phyloP scores from a whole-genome alignment of 2,797 vertebrate species.

The Squalus acanthias region DNA sequence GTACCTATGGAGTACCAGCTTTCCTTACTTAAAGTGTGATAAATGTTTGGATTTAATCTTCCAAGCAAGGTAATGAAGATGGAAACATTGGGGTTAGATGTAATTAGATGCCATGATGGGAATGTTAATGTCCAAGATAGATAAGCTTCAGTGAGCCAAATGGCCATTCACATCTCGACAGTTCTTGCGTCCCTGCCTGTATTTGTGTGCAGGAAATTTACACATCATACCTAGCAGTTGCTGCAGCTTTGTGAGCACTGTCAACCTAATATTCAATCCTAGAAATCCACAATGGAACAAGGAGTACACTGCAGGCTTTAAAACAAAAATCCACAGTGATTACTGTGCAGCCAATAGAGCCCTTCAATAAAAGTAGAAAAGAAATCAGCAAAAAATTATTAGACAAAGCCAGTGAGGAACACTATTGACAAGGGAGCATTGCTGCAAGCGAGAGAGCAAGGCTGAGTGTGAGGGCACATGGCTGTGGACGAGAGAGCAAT shows the following conservation, averaged over 20 bases:
- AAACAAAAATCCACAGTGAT: neutral
- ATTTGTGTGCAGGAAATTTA: too few relatives aligned
- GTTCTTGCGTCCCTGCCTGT: too few relatives aligned
- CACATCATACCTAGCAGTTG: neutral
- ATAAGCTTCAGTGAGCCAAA: neutral
- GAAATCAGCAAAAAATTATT: neutral
- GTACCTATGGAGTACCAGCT: neutral
- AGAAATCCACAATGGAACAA: neutral
- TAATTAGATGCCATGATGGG: neutral
- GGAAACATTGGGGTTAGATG: neutral
- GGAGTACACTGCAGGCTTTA: neutral
- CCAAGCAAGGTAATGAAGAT: neutral
- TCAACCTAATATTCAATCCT: neutral
- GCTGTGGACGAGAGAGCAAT: neutral
- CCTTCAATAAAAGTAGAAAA: neutral
- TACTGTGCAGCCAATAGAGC: neutral
- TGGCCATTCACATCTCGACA: neutral
- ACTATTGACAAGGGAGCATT: neutral
- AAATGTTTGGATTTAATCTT: constrained; percentile 27
- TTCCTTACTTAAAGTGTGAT: constrained; percentile 5
- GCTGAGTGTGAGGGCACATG: neutral
- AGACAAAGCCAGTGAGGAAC: neutral
- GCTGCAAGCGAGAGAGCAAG: too few relatives aligned
- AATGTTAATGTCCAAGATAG: neutral
- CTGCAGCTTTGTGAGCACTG: neutral